Base-by-base conservation (phyloP, 2,113 vertebrate genomes). In the Eurypyga helias region DNA sequence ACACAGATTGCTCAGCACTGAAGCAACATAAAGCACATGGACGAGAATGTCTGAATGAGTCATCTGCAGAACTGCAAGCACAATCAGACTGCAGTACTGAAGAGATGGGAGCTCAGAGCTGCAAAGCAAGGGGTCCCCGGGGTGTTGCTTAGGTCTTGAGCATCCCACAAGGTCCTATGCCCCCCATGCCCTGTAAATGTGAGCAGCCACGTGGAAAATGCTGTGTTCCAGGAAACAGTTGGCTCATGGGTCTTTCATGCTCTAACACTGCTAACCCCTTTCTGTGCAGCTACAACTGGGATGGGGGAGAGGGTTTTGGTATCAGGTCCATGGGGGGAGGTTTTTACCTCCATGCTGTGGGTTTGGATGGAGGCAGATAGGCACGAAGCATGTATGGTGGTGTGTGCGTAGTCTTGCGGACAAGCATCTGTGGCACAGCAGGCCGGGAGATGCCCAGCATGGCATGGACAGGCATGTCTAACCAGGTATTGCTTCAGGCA, bases 1-100 rank as follows among this genome's bases (percentile, higher is more conserved):
- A 87, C 52, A 76, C 85, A 88, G 78, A 79, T 85, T 90, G 78
- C 64, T 94, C 92, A 91, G 85, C 62, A 33, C 45, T 61, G 82
- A 92, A 83, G 33, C 66, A 93, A 69, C 62, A 83, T 48, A 61
- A 83, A 90, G 61, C 58, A 83, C 54, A 80, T 2, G 45, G 46
- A 75, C 62, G 33, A 23, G 26, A 85, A 60, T 48, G 75, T 80
- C 85, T 88, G 73, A 41, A 67, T 96, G 96, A 97, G 88, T 96
- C 92, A 92, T 72, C 77, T 82, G 65, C 31, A 62, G 77, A 95
- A 60, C 88, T 93, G 62, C 61, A 83, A 87, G 66, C 75, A 90
- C 88, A 85, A 58, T 76, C 75, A 90, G 82, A 75, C 54, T 72
- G 75, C 85, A 80, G 57, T 57, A 43, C 76, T 28, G 82, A 82